These are phyloP conservation scores for Folsomia manolachei DNA, from an alignment of 2,888 invertebrate genomes.

Conservation along the genomic window DNA sequence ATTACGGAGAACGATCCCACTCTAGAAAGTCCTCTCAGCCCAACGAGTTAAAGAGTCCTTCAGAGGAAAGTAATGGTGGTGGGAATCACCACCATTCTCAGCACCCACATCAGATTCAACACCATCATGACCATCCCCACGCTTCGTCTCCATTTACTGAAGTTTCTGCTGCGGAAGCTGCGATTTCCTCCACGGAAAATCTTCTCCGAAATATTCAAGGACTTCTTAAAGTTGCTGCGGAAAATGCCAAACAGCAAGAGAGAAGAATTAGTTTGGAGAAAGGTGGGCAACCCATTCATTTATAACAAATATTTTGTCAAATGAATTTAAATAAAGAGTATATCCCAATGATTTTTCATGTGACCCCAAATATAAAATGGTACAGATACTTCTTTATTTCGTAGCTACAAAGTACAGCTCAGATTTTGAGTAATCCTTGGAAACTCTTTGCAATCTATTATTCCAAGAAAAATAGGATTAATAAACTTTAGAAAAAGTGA, in stretches of 20 bases:
- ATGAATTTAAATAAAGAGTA: no score
- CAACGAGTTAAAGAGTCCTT: conserved; percentile 48
- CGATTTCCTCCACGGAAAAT: conserved; percentile 83
- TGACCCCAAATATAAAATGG: no score
- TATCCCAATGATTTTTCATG: no score
- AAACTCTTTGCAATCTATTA: no score
- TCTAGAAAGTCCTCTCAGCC: conserved; percentile 39
- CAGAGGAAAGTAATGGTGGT: conserved; percentile 44
- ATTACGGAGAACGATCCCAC: conserved; percentile 30
- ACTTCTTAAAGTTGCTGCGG: conserved; percentile 92
- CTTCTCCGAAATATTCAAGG: conserved; percentile 93
- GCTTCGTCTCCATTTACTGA: conserved; percentile 46
- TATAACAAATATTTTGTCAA: no score
- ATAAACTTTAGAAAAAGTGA: background rate
- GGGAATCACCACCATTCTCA: conserved; percentile 23
- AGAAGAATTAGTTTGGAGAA: conserved; percentile 94
- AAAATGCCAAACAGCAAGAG: conserved; percentile 94
- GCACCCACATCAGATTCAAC: conserved; percentile 13
- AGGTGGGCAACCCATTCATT: no score
- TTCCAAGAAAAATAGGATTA: no score
- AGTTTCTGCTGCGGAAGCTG: conserved; percentile 53
- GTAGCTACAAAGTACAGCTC: no score
- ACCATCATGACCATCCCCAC: conserved; percentile 36
- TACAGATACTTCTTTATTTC: no score
- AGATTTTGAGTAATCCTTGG: no score